Base-by-base conservation (phyloP, 2,113 vertebrate species). In the Pachycephala philippinensis region DNA sequence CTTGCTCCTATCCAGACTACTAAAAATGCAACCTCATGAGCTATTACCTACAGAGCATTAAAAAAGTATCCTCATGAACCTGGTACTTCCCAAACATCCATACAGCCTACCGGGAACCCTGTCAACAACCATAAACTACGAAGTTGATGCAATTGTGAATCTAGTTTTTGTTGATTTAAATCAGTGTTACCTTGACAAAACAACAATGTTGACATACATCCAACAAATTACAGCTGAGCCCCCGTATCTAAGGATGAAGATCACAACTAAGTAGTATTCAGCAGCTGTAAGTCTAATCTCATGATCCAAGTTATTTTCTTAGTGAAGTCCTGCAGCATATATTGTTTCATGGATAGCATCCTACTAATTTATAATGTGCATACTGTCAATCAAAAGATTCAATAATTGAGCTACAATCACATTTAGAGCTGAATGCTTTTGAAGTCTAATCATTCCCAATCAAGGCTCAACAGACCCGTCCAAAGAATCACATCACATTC, bases 161-260 rank as follows among this genome's bases (percentile, higher is more conserved):
- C n/a, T 27, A 7, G 21, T 12, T 80, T 53, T 70, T 70, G 13
- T 15, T 54, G 35, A 27, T 81, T 83, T 56, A 52, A 35, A 42
- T 63, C 39, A 76, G 33, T 15, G 14, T 42, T 76, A 45, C 50
- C 68, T 23, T 16, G 19, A 50, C 35, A 50, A 42, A 93, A 54
- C n/a, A 75, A 59, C 69, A 52, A 8, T 13, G 37, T 52, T 91
- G 92, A 81, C 57, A 71, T 3, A 1, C 50, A 61, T 70, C 87
- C 74, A 94, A 82, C 66, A 85, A 92, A 63, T 42, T 50, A 39
- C 65, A 88, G 84, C 64, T 65, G 87, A 94, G 89, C 49, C 42
- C 61, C 35, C 4, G 12, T 31, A 82, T 30, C 81, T 91, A 57
- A 70, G 92, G 57, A 87, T n/a, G 70, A 89, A 93, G 82, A 78